These are phyloP conservation scores for Tethea ocularis DNA, from an alignment of 2,888 invertebrate genomes.

Conservation along the genomic window DNA sequence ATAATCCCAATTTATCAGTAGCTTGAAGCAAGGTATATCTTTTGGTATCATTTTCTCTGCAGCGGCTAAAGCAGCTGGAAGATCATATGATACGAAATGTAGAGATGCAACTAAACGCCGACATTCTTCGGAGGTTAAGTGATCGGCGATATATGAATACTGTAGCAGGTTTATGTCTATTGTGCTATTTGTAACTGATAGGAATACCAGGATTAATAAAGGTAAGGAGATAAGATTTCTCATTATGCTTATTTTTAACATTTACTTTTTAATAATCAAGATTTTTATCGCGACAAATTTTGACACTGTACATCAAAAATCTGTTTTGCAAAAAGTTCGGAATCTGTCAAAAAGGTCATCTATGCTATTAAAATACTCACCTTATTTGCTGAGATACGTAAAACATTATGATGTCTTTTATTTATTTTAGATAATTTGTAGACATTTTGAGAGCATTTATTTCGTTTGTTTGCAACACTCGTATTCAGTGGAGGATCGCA, in stretches of 20 bases:
- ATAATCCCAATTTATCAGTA: slow-evolving; percentile 84
- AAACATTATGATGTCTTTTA: no score
- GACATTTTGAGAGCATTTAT: no score
- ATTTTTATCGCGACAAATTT: background rate
- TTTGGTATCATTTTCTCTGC: slow-evolving; percentile 72
- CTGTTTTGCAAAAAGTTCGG: background rate
- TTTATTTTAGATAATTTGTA: no score
- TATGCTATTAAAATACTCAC: no score
- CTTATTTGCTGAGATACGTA: background rate
- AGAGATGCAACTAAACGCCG: slow-evolving; percentile 82
- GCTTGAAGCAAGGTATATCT: slow-evolving; percentile 80
- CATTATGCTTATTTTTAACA: background rate
- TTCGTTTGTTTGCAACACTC: no score
- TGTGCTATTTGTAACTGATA: slow-evolving; percentile 39
- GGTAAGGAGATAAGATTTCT: slow-evolving; percentile 29
- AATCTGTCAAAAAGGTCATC: background rate
- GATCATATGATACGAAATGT: slow-evolving; percentile 67
- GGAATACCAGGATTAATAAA: slow-evolving; percentile 41
- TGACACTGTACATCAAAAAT: background rate
- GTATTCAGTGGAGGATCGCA: no score
- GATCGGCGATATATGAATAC: slow-evolving; percentile 80
- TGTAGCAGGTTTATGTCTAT: slow-evolving; percentile 56
- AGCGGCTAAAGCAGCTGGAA: slow-evolving; percentile 37
- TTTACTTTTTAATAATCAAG: background rate
- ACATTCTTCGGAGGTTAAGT: slow-evolving; percentile 83